Evolutionary conservation across 53 echinoderm and acorn worm species (phyloP), one percentile per base, ranked within the genome.

Genomic region (Mesocentrotus franciscanus): DNA sequence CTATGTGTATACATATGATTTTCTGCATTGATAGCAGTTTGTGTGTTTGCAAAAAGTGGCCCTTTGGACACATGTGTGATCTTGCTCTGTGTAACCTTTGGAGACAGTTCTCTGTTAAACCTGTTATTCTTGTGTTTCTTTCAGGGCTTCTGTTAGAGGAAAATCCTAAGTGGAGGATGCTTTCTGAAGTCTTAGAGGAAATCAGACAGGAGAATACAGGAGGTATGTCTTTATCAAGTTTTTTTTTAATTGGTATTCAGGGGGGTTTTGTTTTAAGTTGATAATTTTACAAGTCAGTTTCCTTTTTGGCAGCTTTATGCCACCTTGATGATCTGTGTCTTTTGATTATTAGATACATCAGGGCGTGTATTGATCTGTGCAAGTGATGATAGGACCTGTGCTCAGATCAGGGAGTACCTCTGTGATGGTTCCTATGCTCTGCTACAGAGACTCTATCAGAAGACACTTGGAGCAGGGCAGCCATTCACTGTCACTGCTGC

Each of bases 371-470:
- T 99, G 95, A 97, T 99, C 26, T 97, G 98, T 96, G 99, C 99
- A 90, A 98, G 97, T 89, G 99, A 99, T 85, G 99, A 99, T 78
- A 90, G 99, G 27, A 99, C 99, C 16, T 99, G 99, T 92, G 96
- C 99, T 18, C 99, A 98, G 95, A 93, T 99, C n/a, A 97, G 90
- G 71, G 99, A 99, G 78, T 99, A 96, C 92, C 97, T 99, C 24
- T 94, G 94, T 74, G 96, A 98, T 75, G 99, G 99, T 11, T 96
- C 98, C 58, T 95, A 83, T 71, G 33, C 95, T 29, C 93, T 99
- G 14, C 95, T 99, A 22, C 92, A 96, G 29, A 90, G 97, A 72
- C 97, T 99, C 57, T 97, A 95, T 61, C 92, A 95, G 39, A 96
- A 96, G 75, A 97, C 96, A 9, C 62, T 95, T 4, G 95, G 96